Evolutionary conservation across 2,888 invertebrate species (phyloP).

Genomic region (Cecidostiba fungosa): DNA sequence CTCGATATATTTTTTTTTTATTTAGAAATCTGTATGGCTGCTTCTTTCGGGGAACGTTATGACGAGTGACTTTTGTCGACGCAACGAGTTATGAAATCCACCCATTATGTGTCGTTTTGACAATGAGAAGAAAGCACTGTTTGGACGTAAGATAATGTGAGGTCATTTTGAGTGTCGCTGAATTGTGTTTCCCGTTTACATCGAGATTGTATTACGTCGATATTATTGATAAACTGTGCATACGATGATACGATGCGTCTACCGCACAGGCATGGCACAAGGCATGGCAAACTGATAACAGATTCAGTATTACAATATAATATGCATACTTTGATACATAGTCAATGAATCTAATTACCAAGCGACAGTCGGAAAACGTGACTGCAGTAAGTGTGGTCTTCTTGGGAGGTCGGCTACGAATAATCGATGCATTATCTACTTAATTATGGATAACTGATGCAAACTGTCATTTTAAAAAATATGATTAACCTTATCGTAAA

Average conservation of each 20-base stretch:
- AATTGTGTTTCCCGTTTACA: too few relatives aligned
- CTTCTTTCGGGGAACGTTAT: constrained; percentile 47
- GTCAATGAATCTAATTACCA: too few relatives aligned
- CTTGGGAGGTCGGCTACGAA: too few relatives aligned
- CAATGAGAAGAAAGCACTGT: constrained; percentile 5
- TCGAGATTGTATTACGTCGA: too few relatives aligned
- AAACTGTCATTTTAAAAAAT: background rate
- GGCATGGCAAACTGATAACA: background rate
- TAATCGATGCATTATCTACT: background rate
- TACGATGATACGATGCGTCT: too few relatives aligned
- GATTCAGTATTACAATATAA: too few relatives aligned
- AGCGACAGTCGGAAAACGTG: too few relatives aligned
- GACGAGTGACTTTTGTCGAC: constrained; percentile 56
- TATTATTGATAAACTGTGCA: background rate
- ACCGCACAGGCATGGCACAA: background rate
- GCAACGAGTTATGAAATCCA: constrained; percentile 57
- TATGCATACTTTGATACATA: too few relatives aligned
- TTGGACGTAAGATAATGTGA: too few relatives aligned
- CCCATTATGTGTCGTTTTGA: constrained; percentile 34
- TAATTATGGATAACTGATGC: background rate
- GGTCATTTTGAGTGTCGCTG: too few relatives aligned
- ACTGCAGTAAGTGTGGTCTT: too few relatives aligned
- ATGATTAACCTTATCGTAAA: background rate
- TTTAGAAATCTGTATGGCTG: background rate
- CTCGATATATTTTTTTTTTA: background rate